Evolutionary conservation across 1,140 invertebrate species (phyloP), one percentile per base, ranked within the genome.

Genomic region (Zaprionus lachaisei): DNA sequence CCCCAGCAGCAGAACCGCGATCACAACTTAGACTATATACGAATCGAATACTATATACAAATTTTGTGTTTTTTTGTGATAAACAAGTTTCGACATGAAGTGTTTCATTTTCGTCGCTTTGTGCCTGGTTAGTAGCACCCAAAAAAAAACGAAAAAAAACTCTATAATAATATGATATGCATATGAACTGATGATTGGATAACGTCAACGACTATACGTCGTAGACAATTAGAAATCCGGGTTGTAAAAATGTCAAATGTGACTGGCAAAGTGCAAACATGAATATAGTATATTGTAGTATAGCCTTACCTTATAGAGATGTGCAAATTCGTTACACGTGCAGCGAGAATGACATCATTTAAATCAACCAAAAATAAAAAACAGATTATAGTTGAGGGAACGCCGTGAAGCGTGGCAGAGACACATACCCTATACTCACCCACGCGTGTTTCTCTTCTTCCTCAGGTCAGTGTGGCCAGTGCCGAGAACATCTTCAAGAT

Each of bases 401-500:
- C 55, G 55, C 41, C 49, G 15, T 54, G 68, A 76, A 76, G 68
- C 68, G 61, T 72, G 61, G 31, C 38, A 63, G 14, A 58, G 31
- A 31, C n/a, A 20, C 11, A 51, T 37, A 62, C 61, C 41, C 62
- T 44, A 22, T 44, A 69, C 34, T 70, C 20, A 72, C 28, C 37
- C 49, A 70, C 49, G 58, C 44, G 20, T 34, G 28, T 61, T 26
- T 9, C 47, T 54, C 5, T 56, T 60, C 51, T 56, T 64, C 58
- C 74, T 38, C 51, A 93, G 92, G 74, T 83, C 55, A 56, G 87
- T 20, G 31, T 80, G 26, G 68, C 78, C 62, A 78, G 80, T 31
- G 91, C 83, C 60, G 92, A 93, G 67, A 93, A 93, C 61, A 92
- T 93, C 44, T 93, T 94, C 41, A 90, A 94, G 73, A 92, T 94